Base-by-base conservation (phyloP, 1,140 invertebrate genomes). In the Drosophila erecta region DNA sequence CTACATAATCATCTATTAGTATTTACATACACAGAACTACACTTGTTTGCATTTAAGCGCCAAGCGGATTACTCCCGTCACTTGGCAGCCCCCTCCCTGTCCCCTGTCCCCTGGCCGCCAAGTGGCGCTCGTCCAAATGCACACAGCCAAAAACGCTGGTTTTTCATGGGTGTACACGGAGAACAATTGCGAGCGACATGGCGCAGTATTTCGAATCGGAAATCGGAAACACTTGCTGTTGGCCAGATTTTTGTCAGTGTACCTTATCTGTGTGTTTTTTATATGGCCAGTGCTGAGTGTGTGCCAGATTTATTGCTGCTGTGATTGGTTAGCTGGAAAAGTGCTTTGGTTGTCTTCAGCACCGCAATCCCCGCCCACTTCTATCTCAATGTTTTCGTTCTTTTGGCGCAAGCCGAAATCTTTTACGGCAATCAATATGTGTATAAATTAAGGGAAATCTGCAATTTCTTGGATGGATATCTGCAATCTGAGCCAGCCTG, bases 1-100 rank as follows among this genome's bases (percentile, higher is more conserved):
- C 83, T 86, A 86, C 83, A 86, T 86, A 86, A 86, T 86, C 84
- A 86, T 86, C 83, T 86, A 86, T 86, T 86, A 86, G 83, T 86
- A 86, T 86, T 86, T 86, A 86, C 83, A 86, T 86, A 87, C 83
- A 86, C 86, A 86, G 78, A 87, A 86, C 83, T 87, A 86, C 83
- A 86, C 76, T 86, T 87, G 83, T 89, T 87, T 87, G 83, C 83
- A 87, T 87, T 87, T 87, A 87, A 86, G 83, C 80, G 75, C 57
- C 81, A 87, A 86, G 83, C 84, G 83, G 83, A 87, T 87, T 87
- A 87, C 71, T 66, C 55, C 65, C 66, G 66, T 70, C 66, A 70
- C 66, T 70, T 80, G 55, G 69, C 58, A 40, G 66, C 40, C 46
- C 33, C 17, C 43, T 37, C 35, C 37, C 30, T 30, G 17, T 17